Base-by-base conservation (phyloP, 2,113 vertebrate genomes). In the Empidonax traillii region DNA sequence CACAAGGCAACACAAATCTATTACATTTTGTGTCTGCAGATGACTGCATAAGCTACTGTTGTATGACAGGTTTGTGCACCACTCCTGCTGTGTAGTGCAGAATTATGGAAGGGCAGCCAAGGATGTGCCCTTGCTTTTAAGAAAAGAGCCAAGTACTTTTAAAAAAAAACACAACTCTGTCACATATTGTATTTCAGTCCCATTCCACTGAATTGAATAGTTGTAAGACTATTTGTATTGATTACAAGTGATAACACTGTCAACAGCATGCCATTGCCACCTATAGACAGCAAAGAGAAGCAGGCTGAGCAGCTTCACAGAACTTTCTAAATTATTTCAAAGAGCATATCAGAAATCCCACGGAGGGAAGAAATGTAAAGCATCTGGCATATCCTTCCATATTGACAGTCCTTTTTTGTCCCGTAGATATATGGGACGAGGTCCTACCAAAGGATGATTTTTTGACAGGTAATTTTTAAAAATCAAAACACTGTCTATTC, bases 191-290 rank as follows among this genome's bases (percentile, higher is more conserved):
- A 73, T 95, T 96, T 92, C 94, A 92, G 61, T 47, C 7, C 43
- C 24, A 43, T 79, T 91, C 25, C 44, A 79, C 46, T 87, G 82
- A 93, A 90, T 4, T 55, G 30, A 35, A 79, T 59, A 94, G 66
- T 33, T 85, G 55, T 59, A 92, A 69, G 75, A 62, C n/a, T 68
- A 47, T 90, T 89, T 90, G 62, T 75, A 43, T 46, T 66, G 85
- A 92, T 95, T 55, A 28, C 63, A 71, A 82, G 20, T 43, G 83
- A 74, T 87, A 93, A 47, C 47, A 39, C 43, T 85, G 61, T 86
- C 51, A 86, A 87, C 74, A 93, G 90, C 47, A 82, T 80, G 90
- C 71, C 78, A 93, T 94, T 95, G 89, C 89, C 85, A 89, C 53
- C 93, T 95, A 96, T 56, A 88, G 85, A 91, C 72, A 74, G 39